These are phyloP conservation scores for Keiferia lycopersicella DNA, from an alignment of 2,888 invertebrate genomes.

Conservation along the genomic window DNA sequence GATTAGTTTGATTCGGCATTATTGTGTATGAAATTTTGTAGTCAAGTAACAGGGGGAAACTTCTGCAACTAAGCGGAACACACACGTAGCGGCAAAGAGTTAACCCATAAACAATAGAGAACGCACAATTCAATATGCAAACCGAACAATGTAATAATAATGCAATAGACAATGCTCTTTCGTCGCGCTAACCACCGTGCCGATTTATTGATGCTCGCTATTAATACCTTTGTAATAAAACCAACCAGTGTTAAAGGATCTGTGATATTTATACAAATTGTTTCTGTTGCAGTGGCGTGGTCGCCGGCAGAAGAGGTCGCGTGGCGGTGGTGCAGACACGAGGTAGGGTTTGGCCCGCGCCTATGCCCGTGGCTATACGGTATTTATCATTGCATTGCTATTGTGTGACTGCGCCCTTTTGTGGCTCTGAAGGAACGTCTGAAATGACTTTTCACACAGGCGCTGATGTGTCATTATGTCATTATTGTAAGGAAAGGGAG, in stretches of 20 bases:
- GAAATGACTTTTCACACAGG: conserved; percentile 31
- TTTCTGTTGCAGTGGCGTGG: conserved; percentile 33
- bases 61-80: conserved; percentile 47
- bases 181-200: conserved; percentile 76
- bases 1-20: conserved; percentile 22
- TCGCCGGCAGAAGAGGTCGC: conserved; percentile 45
- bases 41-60: conserved; percentile 18
- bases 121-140: conserved; percentile 79
- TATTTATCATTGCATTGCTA: conserved; percentile 67
- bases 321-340: conserved; percentile 44
- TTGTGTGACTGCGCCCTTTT: conserved; percentile 63
- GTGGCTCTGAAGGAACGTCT: conserved; percentile 30
- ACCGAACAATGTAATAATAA: conserved; percentile 77
- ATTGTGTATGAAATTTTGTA: conserved; percentile 10
- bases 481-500: conserved; percentile 28
- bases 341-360: conserved; percentile 55
- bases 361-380: conserved; percentile 64
- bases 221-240: conserved; percentile 70
- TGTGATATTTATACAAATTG: conserved; percentile 40
- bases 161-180: conserved; percentile 74
- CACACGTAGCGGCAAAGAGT: conserved; percentile 65
- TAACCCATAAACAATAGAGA: conserved; percentile 69
- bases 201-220: conserved; percentile 74
- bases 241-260: conserved; percentile 52
- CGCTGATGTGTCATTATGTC: conserved; percentile 32